Conservation (phyloP, 2,113 vertebrate genomes). For the Ailuropoda melanoleuca region DNA sequence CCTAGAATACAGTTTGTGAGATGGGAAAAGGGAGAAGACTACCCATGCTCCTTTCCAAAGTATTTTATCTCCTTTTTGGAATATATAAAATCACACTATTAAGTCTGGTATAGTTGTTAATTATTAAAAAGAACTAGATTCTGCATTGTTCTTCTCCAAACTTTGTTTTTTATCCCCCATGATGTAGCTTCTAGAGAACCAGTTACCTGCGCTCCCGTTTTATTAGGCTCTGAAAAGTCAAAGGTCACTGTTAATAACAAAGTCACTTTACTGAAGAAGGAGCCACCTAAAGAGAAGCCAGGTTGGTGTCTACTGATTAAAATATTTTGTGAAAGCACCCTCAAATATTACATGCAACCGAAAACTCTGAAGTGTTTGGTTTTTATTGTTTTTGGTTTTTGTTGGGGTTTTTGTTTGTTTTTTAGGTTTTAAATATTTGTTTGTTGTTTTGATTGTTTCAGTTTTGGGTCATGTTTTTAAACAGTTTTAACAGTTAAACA, state of each 20-base stretch:
- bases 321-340: not conserved
- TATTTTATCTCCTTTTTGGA: not conserved
- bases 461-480: not conserved
- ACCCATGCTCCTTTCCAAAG: not conserved
- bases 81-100: not conserved
- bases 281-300: slow-evolving; percentile 89
- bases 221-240: slow-evolving; percentile 67
- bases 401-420: not conserved
- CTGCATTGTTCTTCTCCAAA: not conserved
- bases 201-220: slow-evolving; percentile 39
- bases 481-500: not conserved
- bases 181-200: slow-evolving; percentile 74
- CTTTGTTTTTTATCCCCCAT: slow-evolving; percentile 32
- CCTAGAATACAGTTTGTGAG: not conserved
- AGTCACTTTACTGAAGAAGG: slow-evolving; percentile 83
- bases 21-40: not conserved
- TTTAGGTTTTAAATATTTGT: not conserved
- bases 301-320: slow-evolving; percentile 80
- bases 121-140: not conserved
- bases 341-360: not conserved
- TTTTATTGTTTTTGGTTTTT: not conserved
- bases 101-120: not conserved
- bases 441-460: not conserved
- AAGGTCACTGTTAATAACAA: slow-evolving; percentile 75
- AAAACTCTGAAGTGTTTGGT: not conserved